Evolutionary conservation across 2,797 vertebrate genomes (phyloP).

Genomic region (Phrynocephalus guinanensis): DNA sequence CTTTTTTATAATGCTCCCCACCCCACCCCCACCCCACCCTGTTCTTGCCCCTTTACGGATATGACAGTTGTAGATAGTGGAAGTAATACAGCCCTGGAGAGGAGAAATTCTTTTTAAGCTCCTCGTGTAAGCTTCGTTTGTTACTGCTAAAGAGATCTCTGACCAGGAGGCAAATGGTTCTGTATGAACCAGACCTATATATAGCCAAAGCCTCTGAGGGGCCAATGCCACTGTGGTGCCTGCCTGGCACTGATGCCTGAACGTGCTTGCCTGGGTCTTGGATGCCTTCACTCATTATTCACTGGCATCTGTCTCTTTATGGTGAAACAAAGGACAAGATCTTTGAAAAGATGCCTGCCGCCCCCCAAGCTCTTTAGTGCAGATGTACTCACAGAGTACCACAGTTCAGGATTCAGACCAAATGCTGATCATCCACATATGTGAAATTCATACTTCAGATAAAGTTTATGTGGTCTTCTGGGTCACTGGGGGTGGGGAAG

Average conservation of each 20-base stretch:
- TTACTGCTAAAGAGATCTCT: slow-evolving; percentile 72
- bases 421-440: not conserved
- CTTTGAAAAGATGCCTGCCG: not conserved
- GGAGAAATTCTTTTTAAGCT: slow-evolving; percentile 72
- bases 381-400: not conserved
- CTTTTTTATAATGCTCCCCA: slow-evolving; percentile 60
- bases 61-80: slow-evolving; percentile 72
- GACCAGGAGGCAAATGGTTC: slow-evolving; percentile 67
- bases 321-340: slow-evolving; percentile 23
- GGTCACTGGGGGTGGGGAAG: not conserved
- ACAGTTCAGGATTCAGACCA: not conserved
- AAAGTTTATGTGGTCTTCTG: not conserved
- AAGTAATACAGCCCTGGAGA: slow-evolving; percentile 71
- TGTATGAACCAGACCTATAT: slow-evolving; percentile 70
- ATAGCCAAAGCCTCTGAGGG: slow-evolving; percentile 68
- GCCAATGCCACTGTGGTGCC: slow-evolving; percentile 32
- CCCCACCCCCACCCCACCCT: not conserved
- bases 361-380: not conserved
- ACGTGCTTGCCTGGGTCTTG: slow-evolving; percentile 3
- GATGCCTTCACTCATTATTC: slow-evolving; percentile 36
- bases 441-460: slow-evolving; percentile 3
- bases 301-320: slow-evolving; percentile 28
- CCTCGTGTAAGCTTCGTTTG: slow-evolving; percentile 68
- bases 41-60: slow-evolving; percentile 65
- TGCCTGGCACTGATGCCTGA: slow-evolving; percentile 63